Conservation (phyloP, 1,140 invertebrate genomes). For the Drosophila erecta region DNA sequence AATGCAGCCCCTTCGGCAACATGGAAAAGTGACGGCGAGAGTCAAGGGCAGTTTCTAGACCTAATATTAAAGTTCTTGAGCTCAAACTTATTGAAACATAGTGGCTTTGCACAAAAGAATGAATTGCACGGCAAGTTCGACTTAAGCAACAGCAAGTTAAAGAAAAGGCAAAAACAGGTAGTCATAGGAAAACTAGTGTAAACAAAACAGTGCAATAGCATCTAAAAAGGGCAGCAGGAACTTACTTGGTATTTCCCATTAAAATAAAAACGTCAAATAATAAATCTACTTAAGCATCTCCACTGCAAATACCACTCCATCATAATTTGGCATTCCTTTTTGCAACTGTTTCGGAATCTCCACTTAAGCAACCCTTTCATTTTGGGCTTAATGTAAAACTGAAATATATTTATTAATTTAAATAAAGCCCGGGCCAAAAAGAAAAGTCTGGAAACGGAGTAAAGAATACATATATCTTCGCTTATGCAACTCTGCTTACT, state of each 20-base stretch:
- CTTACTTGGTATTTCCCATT: background rate
- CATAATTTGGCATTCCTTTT: slow-evolving; percentile 10
- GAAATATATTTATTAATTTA: slow-evolving; percentile 72
- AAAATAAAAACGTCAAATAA: background rate
- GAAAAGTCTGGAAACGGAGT: background rate
- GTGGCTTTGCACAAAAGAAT: background rate
- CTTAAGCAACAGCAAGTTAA: too few species aligned
- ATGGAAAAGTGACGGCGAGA: background rate
- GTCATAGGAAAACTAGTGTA: too few species aligned
- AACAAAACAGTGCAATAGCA: background rate
- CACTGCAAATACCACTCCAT: slow-evolving; percentile 3
- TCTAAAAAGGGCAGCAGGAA: background rate
- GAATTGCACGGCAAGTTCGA: too few species aligned
- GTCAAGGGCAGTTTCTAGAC: slow-evolving; percentile 15
- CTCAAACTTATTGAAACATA: too few species aligned
- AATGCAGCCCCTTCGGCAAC: slow-evolving; percentile 5
- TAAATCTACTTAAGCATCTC: background rate
- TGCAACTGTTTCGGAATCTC: background rate
- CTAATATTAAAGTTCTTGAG: background rate
- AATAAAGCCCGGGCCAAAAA: slow-evolving; percentile 47
- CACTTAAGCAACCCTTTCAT: slow-evolving; percentile 1
- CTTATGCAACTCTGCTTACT: slow-evolving; percentile 8
- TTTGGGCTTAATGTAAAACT: slow-evolving; percentile 45
- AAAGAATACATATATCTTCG: slow-evolving; percentile 37
- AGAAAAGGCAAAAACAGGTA: too few species aligned